Evolutionary conservation across 2,797 vertebrate species (phyloP).

Genomic region (Danio jaintianensis): DNA sequence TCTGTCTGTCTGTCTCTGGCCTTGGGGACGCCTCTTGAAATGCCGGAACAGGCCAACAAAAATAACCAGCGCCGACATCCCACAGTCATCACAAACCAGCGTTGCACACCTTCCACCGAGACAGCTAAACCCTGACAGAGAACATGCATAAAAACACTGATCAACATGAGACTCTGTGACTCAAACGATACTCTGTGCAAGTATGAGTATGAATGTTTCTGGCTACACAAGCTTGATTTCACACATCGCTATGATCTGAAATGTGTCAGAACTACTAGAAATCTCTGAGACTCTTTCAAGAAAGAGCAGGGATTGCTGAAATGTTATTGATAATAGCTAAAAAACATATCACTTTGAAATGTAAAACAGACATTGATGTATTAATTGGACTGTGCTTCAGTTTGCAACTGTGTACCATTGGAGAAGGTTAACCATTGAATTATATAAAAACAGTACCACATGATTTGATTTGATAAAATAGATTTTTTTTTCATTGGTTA

Average conservation of each 20-base stretch:
- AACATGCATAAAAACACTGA: neutral
- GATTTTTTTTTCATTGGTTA: too few relatives aligned
- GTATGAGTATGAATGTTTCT: neutral
- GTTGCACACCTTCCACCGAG: constrained; percentile 27
- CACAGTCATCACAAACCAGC: constrained; percentile 29
- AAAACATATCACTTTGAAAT: too few relatives aligned
- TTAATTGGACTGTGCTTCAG: too few relatives aligned
- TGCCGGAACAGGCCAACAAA: constrained; percentile 50
- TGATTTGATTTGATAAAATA: too few relatives aligned
- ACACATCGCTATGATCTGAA: neutral
- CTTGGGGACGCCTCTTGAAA: constrained; percentile 46
- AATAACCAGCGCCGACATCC: constrained; percentile 48
- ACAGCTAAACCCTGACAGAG: constrained; percentile 15
- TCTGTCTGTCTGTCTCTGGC: constrained; percentile 42
- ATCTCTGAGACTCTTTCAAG: neutral
- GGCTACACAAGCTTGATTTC: constrained; percentile 3
- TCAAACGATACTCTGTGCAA: neutral
- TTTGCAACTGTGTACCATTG: too few relatives aligned
- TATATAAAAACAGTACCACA: too few relatives aligned
- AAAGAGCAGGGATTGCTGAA: too few relatives aligned
- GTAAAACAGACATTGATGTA: too few relatives aligned
- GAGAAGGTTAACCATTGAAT: too few relatives aligned
- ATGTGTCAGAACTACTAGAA: neutral
- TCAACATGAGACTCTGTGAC: neutral
- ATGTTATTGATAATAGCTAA: too few relatives aligned